Conservation (phyloP, 2,113 vertebrate genomes). For the Actinemys pallida region DNA sequence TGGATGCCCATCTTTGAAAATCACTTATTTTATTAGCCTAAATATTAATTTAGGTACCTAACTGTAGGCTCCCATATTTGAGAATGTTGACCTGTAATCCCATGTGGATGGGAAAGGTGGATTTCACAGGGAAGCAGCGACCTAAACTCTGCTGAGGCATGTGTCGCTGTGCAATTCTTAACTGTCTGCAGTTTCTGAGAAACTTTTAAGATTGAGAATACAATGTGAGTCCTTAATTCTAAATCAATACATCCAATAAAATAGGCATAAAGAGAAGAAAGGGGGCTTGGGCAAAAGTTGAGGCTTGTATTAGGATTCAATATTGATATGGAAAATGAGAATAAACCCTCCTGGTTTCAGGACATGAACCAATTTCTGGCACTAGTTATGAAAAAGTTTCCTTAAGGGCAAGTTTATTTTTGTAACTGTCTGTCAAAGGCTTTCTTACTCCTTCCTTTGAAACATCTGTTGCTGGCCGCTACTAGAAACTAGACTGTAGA, state of each 20-base stretch:
- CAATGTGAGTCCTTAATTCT: not conserved
- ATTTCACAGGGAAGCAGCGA: not conserved
- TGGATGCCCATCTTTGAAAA: not conserved
- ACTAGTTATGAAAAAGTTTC: not conserved
- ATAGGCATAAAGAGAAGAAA: not conserved
- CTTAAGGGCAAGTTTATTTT: not conserved
- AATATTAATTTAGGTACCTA: not conserved
- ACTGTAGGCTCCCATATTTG: not conserved
- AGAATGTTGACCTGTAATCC: not conserved
- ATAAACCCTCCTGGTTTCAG: not conserved
- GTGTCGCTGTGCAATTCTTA: not conserved
- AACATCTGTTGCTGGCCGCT: not conserved
- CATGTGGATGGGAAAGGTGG: not conserved
- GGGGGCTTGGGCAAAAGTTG: not conserved
- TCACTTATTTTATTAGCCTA: not conserved
- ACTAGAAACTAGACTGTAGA: not conserved
- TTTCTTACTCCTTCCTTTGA: not conserved
- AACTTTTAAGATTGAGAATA: not conserved
- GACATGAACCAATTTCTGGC: not conserved
- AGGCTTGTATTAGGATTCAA: not conserved
- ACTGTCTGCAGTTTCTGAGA: not conserved
- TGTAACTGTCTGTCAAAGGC: not conserved
- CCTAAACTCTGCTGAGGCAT: not conserved
- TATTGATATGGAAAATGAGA: not conserved
- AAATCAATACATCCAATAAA: not conserved